Evolutionary conservation across 1,140 invertebrate species (phyloP).

Genomic region (Rhagoletis zephyria): DNA sequence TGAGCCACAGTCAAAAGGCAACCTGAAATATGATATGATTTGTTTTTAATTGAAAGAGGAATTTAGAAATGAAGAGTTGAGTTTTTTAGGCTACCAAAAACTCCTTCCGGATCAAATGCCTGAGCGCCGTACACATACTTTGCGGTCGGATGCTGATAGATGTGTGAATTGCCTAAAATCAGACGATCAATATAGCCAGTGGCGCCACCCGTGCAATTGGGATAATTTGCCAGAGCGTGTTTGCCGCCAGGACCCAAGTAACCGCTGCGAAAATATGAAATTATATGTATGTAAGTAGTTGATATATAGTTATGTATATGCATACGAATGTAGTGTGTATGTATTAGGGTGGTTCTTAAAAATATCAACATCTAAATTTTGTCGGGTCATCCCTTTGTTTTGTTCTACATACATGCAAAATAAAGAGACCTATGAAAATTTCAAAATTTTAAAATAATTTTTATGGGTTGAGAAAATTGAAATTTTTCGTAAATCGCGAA

Average conservation of each 20-base stretch:
- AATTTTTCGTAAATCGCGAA: too few species aligned
- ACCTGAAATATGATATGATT: constrained; percentile 69
- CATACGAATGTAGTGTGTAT: too few species aligned
- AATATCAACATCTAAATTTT: too few species aligned
- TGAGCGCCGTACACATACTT: constrained; percentile 81
- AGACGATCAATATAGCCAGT: constrained; percentile 87
- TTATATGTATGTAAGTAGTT: background rate
- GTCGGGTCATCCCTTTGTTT: too few species aligned
- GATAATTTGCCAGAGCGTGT: constrained; percentile 77
- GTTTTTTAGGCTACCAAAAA: constrained; percentile 75
- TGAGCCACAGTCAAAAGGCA: constrained; percentile 83
- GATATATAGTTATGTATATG: too few species aligned
- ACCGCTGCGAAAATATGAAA: constrained; percentile 75
- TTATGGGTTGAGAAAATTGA: too few species aligned
- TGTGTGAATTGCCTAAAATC: constrained; percentile 82
- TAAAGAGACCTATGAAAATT: too few species aligned
- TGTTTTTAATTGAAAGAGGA: background rate
- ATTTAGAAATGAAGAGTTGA: background rate
- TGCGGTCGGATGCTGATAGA: constrained; percentile 82
- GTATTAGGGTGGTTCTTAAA: too few species aligned
- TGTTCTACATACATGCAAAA: too few species aligned
- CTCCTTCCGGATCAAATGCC: constrained; percentile 91
- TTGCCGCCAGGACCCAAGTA: constrained; percentile 93
- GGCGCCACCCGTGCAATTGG: constrained; percentile 89
- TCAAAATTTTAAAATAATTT: too few species aligned